These are phyloP conservation scores for Drosophila repleta DNA, from an alignment of 1,140 invertebrate species.

Conservation along the genomic window DNA sequence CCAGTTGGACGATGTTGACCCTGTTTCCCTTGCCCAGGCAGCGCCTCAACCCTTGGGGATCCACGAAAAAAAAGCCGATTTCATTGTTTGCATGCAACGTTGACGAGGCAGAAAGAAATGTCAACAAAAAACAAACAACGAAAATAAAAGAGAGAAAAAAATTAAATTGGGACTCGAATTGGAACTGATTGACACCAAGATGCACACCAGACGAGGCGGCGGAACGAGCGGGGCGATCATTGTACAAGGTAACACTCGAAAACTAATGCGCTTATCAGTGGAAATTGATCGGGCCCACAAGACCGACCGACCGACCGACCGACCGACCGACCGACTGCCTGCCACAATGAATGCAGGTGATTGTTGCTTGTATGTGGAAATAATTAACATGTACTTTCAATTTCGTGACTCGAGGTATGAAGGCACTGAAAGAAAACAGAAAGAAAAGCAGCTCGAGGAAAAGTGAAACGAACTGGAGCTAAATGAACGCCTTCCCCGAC, in stretches of 20 bases:
- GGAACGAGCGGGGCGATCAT: conserved; percentile 23
- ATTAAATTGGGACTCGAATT: conserved; percentile 41
- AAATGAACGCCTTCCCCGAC: not conserved
- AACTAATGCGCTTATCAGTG: conserved; percentile 75
- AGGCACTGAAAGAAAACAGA: conserved; percentile 11
- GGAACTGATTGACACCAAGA: conserved; percentile 64
- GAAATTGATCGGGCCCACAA: conserved; percentile 61
- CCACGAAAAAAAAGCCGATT: conserved; percentile 14
- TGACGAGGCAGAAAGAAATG: conserved; percentile 69
- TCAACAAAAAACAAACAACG: conserved; percentile 46
- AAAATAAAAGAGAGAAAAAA: conserved; percentile 17
- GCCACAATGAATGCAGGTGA: conserved; percentile 70
- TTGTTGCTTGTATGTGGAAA: conserved; percentile 74
- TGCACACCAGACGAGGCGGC: conserved; percentile 30
- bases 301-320: conserved; percentile 4
- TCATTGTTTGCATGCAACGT: conserved; percentile 72
- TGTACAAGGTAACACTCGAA: conserved; percentile 63
- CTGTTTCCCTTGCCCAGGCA: not conserved
- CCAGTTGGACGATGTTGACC: conserved; percentile 38
- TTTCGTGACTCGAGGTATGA: conserved; percentile 54
- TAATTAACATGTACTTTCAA: conserved; percentile 81
- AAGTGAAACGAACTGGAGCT: conserved; percentile 42
- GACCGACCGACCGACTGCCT: conserved; percentile 2
- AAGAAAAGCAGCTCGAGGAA: conserved; percentile 34
- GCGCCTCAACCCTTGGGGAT: conserved; percentile 15